Evolutionary conservation across 37 sponge, comb jelly and placozoan genomes (phyloP), one percentile per base, ranked within the genome.

Genomic region (Agelas oroides): DNA sequence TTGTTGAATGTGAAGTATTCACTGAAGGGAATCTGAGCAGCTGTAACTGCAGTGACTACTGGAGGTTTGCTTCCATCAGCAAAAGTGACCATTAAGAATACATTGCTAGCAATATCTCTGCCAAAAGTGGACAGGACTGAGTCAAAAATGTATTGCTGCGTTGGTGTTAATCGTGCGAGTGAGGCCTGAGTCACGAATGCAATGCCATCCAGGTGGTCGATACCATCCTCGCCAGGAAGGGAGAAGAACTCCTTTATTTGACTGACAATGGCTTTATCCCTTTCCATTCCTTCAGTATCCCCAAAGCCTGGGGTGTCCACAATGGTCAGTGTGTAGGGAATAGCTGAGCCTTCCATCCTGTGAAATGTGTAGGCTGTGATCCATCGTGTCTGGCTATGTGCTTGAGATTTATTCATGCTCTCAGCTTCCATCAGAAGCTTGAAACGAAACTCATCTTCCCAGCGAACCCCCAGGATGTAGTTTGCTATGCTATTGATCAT

Each of bases 301-400:
- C 94, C 90, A 77, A 93, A 93, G 11, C 94, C 94, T 15, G 94
- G 94, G 1, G 94, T 93, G 55, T 93, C 90, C 27, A 93, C 76
- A 58, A 93, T 86, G 33, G 90, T 93, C 20, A 93, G 82, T 17
- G 75, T 76, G 73, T 67, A 84, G 21, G 33, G 34, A 14, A 85
- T 1, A 19, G 53, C 66, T 3, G 86, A 86, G 8, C 73, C 82
- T 25, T 68, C 32, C 27, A 37, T n/a, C 12, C 21, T 11, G 40
- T 84, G 71, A 25, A 92, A 30, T 32, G 81, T 92, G 82, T 92
- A 92, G n/a, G 90, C 86, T 31, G 90, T 93, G 39, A 93, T 89
- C 30, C 31, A 55, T 53, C 63, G 46, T 23, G 94, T 93, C n/a
- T 77, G 72, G 52, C 90, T 89, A 5, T 77, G 20, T 38, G 86